phyloP scores from a whole-genome alignment of 2,888 invertebrate genomes.

The Eristalis intricaria region DNA sequence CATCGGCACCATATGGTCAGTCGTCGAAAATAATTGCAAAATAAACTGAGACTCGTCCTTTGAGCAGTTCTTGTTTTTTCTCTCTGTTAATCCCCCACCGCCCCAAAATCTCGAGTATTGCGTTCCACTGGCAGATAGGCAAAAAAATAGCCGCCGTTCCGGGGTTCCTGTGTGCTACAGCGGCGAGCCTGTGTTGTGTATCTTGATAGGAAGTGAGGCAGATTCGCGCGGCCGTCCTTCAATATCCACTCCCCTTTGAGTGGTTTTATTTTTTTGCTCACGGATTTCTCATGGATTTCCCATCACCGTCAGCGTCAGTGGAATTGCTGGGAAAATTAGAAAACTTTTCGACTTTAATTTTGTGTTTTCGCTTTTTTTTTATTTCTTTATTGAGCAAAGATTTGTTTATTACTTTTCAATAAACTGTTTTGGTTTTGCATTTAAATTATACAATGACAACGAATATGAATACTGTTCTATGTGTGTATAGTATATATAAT shows the following conservation, averaged over 20 bases:
- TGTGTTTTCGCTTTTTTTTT: conserved; percentile 6
- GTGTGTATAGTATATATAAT: conserved; percentile 44
- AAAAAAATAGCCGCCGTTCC: conserved; percentile 6
- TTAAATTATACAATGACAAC: conserved; percentile 66
- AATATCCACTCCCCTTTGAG: neutral
- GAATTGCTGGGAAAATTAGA: conserved; percentile 18
- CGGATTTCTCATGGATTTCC: neutral
- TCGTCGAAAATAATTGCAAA: conserved; percentile 50
- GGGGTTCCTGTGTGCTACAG: neutral
- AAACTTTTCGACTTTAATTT: conserved; percentile 34
- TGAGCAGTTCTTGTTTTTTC: neutral
- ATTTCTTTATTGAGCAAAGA: conserved; percentile 57
- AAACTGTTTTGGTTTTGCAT: conserved; percentile 29
- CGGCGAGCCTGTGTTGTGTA: neutral
- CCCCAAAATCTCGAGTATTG: conserved; percentile 18
- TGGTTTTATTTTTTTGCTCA: neutral
- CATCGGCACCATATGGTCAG: conserved; percentile 31
- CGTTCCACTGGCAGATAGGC: neutral
- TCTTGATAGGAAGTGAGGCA: no score
- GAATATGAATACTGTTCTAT: conserved; percentile 63
- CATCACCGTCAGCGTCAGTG: conserved; percentile 7
- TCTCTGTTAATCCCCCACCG: neutral
- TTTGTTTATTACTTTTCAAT: conserved; percentile 59
- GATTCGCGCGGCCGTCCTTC: no score
- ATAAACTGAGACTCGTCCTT: conserved; percentile 31